Conservation (phyloP, 2,797 vertebrate species). For the Parauchenoglanis ngamensis region DNA sequence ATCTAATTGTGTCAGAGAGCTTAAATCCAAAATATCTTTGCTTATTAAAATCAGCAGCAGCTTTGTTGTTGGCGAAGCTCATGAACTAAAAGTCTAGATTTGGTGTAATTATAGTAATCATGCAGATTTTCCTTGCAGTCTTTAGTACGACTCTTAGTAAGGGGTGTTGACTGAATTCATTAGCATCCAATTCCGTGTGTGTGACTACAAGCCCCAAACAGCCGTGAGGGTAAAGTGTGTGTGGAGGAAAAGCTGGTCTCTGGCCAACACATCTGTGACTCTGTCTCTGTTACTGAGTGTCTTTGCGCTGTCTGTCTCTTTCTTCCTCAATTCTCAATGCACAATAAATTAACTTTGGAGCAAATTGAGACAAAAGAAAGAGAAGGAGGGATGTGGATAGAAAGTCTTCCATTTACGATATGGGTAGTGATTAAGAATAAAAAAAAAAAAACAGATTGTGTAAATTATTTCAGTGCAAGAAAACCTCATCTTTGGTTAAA, state of each 20-base stretch:
- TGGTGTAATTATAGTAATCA: constrained; percentile 49
- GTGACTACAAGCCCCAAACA: constrained; percentile 34
- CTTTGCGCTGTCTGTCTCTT: not conserved
- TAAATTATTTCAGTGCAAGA: too few relatives aligned
- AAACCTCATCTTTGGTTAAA: too few relatives aligned
- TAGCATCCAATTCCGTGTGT: constrained; percentile 32
- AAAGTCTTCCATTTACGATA: not conserved
- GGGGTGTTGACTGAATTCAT: constrained; percentile 47
- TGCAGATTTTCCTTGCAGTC: constrained; percentile 28
- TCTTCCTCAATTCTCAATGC: not conserved
- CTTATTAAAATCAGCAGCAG: not conserved
- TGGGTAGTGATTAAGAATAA: not conserved
- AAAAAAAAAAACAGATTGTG: not conserved
- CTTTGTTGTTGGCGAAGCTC: constrained; percentile 8
- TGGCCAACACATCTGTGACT: constrained; percentile 45
- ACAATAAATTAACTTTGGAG: not conserved
- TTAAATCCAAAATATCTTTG: not conserved
- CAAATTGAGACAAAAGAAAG: not conserved
- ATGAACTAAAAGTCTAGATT: constrained; percentile 32
- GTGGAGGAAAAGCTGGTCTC: constrained; percentile 18
- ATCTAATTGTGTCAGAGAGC: not conserved
- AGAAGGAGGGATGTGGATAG: not conserved
- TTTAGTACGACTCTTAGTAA: constrained; percentile 39
- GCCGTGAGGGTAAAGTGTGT: constrained; percentile 8
- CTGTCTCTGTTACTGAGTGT: not conserved